These are phyloP conservation scores for Pantelozetes paolii DNA, from an alignment of 2,888 invertebrate species.

Conservation along the genomic window DNA sequence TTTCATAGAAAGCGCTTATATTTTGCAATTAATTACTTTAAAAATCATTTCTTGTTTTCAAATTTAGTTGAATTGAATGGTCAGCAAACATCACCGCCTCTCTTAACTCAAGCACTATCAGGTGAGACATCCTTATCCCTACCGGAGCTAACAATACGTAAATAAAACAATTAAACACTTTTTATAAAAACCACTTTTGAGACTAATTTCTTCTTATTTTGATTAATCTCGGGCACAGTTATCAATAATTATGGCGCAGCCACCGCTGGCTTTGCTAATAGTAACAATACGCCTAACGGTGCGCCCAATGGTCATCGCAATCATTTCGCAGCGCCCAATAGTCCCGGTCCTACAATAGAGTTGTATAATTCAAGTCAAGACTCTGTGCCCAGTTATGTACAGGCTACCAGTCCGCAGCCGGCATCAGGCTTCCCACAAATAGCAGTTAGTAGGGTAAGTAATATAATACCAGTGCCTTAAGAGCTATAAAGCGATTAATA, in stretches of 20 bases:
- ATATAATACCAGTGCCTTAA: not conserved
- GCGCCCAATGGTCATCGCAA: slow-evolving; percentile 53
- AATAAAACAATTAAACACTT: too few relatives aligned
- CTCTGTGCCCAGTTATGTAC: slow-evolving; percentile 81
- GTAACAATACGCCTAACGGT: slow-evolving; percentile 54
- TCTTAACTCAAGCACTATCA: slow-evolving; percentile 92
- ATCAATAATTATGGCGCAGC: slow-evolving; percentile 77
- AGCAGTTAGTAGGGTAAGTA: slow-evolving; percentile 62
- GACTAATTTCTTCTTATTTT: too few relatives aligned
- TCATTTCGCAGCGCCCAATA: slow-evolving; percentile 84
- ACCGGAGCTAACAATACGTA: not conserved
- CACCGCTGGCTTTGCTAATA: slow-evolving; percentile 49
- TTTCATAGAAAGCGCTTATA: too few relatives aligned
- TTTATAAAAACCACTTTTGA: too few relatives aligned
- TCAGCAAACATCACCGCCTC: slow-evolving; percentile 88
- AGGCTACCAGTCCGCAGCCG: slow-evolving; percentile 92
- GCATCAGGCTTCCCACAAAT: slow-evolving; percentile 83
- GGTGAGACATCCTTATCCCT: slow-evolving; percentile 58
- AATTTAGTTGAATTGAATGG: slow-evolving; percentile 62
- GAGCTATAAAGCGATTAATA: not conserved
- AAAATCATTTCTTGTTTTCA: too few relatives aligned
- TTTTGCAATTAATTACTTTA: too few relatives aligned
- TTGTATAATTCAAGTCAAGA: slow-evolving; percentile 83
- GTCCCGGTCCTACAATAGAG: slow-evolving; percentile 80
- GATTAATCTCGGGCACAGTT: too few relatives aligned